Conservation (phyloP, 2,113 vertebrate genomes). For the Cyprinodon brontotheroides region DNA sequence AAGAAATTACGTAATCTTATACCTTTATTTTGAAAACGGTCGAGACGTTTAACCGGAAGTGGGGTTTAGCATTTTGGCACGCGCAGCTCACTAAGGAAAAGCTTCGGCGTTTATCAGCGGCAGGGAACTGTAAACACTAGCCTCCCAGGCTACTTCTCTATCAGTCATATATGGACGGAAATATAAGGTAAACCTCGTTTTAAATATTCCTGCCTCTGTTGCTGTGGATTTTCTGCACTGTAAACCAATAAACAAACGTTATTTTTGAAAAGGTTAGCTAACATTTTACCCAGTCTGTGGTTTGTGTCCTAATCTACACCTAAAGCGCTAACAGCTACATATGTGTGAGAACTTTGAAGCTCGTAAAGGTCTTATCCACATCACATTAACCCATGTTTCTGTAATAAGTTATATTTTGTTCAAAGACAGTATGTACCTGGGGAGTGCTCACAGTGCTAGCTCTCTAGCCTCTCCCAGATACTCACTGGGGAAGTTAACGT, state of each 20-base stretch:
- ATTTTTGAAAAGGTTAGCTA: conserved; percentile 27
- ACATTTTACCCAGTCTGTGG: neutral
- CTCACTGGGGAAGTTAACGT: conserved; percentile 1
- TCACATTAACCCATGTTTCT: neutral
- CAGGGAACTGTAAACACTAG: conserved; percentile 60
- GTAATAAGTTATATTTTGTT: neutral
- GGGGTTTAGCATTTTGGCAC: conserved; percentile 37
- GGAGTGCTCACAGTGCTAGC: conserved; percentile 2
- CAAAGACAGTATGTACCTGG: neutral
- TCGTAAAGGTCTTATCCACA: neutral
- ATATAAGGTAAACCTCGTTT: conserved; percentile 54
- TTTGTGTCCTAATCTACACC: conserved; percentile 3
- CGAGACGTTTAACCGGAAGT: conserved; percentile 33
- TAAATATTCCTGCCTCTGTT: neutral
- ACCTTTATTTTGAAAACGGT: conserved; percentile 59
- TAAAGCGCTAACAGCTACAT: neutral
- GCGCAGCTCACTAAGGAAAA: conserved; percentile 43
- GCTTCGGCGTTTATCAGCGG: conserved; percentile 19
- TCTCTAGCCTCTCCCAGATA: conserved; percentile 8
- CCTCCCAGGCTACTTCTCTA: conserved; percentile 12
- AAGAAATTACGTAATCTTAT: conserved; percentile 23
- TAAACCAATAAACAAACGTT: neutral
- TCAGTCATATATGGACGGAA: conserved; percentile 51
- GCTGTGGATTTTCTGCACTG: neutral
- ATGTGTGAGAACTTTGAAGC: neutral